Evolutionary conservation across 2,797 vertebrate genomes (phyloP).

Genomic region (Coreius guichenoti): DNA sequence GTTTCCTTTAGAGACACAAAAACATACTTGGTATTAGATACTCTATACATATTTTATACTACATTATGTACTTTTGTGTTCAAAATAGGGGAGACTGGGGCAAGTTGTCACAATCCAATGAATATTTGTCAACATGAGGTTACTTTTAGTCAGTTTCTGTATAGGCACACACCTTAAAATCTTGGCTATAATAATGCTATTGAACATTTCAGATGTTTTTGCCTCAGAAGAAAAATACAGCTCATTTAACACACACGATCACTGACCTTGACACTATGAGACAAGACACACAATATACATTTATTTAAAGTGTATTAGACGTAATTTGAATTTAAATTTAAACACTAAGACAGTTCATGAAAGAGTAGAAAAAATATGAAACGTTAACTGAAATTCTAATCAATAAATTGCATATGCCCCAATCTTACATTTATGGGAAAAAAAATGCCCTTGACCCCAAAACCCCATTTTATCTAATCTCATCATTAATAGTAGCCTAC

Average conservation of each 20-base stretch:
- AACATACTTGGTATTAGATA: neutral
- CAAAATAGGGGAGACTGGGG: neutral
- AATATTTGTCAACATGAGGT: neutral
- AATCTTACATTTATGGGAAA: neutral
- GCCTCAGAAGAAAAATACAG: neutral
- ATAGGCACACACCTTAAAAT: neutral
- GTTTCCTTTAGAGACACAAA: conserved; percentile 76
- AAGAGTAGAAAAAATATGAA: too few species aligned
- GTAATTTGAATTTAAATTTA: neutral
- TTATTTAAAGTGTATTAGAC: neutral
- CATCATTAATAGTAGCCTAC: neutral
- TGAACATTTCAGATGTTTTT: neutral
- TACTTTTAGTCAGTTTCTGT: neutral
- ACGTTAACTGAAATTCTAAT: neutral
- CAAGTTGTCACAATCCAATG: neutral
- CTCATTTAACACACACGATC: conserved; percentile 3
- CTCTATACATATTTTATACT: neutral
- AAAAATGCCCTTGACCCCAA: conserved; percentile 2
- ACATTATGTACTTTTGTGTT: neutral
- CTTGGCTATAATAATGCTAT: neutral
- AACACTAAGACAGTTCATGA: neutral
- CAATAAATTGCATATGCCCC: neutral
- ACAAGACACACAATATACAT: neutral
- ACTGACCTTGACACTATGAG: conserved; percentile 29
- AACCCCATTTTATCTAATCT: neutral